Evolutionary conservation across 53 echinoderm and acorn worm genomes (phyloP).

Genomic region (Holothuria scabra): DNA sequence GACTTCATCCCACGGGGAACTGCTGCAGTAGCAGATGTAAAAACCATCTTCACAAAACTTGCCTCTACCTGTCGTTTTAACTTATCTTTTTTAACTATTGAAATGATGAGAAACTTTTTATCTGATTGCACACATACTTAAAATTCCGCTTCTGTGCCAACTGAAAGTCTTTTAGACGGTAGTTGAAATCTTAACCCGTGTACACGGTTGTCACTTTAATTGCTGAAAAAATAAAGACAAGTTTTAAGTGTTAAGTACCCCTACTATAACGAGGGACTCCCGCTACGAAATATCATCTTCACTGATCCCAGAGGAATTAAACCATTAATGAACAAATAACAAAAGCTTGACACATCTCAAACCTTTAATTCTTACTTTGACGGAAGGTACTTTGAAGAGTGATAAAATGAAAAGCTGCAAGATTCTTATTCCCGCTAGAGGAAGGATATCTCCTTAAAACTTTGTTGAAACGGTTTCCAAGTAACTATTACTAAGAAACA

Average conservation of each 20-base stretch:
- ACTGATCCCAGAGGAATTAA: slow-evolving; percentile 22
- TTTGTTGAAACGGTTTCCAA: too few relatives aligned
- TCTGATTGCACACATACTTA: slow-evolving; percentile 27
- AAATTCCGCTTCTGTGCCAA: slow-evolving; percentile 18
- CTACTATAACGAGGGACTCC: slow-evolving; percentile 26
- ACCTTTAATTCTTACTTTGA: not conserved
- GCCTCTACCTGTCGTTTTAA: slow-evolving; percentile 43
- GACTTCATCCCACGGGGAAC: slow-evolving; percentile 15
- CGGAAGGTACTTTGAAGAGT: too few relatives aligned
- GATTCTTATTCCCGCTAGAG: too few relatives aligned
- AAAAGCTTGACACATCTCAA: slow-evolving; percentile 27
- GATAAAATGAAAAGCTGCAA: too few relatives aligned
- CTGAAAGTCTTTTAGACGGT: slow-evolving; percentile 5
- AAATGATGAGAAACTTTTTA: slow-evolving; percentile 20
- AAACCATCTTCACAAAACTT: not conserved
- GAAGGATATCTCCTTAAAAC: too few relatives aligned
- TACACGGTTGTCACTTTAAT: slow-evolving; percentile 40
- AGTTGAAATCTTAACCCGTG: slow-evolving; percentile 35
- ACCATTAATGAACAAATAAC: slow-evolving; percentile 46
- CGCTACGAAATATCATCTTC: slow-evolving; percentile 15
- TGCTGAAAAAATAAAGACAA: slow-evolving; percentile 37
- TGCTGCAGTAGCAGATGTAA: slow-evolving; percentile 33
- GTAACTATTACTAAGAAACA: too few relatives aligned
- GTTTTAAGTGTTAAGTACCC: slow-evolving; percentile 34
- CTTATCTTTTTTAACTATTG: slow-evolving; percentile 18